phyloP scores from a whole-genome alignment of 2,797 vertebrate genomes.

The Chaetodon trifasciatus region DNA sequence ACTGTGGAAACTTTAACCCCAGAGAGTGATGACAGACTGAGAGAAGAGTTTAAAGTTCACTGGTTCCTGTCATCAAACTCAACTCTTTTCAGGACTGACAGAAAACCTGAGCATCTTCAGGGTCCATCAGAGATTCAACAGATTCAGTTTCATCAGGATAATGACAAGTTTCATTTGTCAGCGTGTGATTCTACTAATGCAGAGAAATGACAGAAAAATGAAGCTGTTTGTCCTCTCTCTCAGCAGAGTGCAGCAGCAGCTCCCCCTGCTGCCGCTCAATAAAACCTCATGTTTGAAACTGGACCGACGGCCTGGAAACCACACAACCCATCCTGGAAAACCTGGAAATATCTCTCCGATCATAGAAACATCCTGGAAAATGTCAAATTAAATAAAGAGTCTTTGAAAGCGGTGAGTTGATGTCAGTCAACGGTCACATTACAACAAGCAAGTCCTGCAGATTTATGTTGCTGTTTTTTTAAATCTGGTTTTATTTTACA shows the following conservation, averaged over 20 bases:
- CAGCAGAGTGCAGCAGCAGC: conserved; percentile 29
- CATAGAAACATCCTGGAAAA: background rate
- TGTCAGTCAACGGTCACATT: background rate
- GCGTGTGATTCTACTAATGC: background rate
- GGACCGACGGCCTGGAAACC: background rate
- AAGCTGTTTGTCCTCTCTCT: too few species aligned
- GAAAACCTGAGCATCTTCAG: background rate
- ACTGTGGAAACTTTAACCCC: background rate
- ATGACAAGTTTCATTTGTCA: background rate
- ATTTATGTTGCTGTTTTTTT: too few species aligned
- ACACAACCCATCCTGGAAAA: background rate
- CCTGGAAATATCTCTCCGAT: background rate
- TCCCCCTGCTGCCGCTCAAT: conserved; percentile 41
- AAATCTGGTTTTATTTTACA: too few species aligned
- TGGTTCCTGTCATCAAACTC: background rate
- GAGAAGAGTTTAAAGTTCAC: background rate
- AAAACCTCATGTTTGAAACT: background rate
- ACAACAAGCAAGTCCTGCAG: too few species aligned
- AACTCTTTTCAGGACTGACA: background rate
- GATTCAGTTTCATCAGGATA: background rate
- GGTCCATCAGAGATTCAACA: background rate
- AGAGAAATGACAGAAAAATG: too few species aligned
- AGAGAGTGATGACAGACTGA: background rate
- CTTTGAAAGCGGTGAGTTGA: background rate
- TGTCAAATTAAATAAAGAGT: background rate